Evolutionary conservation across 2,113 vertebrate genomes (phyloP).

Genomic region (Gorilla gorilla): DNA sequence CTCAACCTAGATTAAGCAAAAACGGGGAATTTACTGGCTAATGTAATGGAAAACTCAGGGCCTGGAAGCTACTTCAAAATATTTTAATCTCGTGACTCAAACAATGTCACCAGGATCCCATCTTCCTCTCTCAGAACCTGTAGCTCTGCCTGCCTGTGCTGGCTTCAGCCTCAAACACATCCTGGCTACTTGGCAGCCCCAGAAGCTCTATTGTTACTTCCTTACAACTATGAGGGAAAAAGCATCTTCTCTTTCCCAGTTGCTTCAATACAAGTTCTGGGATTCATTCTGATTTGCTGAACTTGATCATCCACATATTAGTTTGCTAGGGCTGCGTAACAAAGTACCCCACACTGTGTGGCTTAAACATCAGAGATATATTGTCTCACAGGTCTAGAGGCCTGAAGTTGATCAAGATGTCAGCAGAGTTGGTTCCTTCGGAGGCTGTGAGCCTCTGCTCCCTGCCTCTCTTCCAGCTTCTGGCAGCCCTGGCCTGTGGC

Average conservation of each 20-base stretch:
- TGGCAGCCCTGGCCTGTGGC: fast-evolving
- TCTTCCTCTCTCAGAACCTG: not conserved
- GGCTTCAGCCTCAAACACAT: not conserved
- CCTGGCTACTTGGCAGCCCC: not conserved
- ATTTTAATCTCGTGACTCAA: not conserved
- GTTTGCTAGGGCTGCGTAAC: not conserved
- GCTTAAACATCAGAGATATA: not conserved
- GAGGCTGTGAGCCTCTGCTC: not conserved
- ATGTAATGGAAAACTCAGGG: not conserved
- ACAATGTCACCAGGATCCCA: not conserved
- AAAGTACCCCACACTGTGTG: not conserved
- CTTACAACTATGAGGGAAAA: not conserved
- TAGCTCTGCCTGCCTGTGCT: not conserved
- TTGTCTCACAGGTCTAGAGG: not conserved
- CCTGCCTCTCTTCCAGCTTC: not conserved
- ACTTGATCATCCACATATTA: too few relatives aligned
- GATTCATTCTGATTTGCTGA: not conserved
- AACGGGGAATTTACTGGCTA: not conserved
- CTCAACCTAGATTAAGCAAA: not conserved
- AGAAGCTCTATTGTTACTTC: not conserved
- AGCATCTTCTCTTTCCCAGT: not conserved
- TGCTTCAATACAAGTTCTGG: not conserved
- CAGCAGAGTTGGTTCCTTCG: not conserved
- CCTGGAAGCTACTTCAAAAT: not conserved
- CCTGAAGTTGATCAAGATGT: not conserved